Evolutionary conservation across 2,113 vertebrate species (phyloP), one percentile per base, ranked within the genome.

Genomic region (Myotis yumanensis): DNA sequence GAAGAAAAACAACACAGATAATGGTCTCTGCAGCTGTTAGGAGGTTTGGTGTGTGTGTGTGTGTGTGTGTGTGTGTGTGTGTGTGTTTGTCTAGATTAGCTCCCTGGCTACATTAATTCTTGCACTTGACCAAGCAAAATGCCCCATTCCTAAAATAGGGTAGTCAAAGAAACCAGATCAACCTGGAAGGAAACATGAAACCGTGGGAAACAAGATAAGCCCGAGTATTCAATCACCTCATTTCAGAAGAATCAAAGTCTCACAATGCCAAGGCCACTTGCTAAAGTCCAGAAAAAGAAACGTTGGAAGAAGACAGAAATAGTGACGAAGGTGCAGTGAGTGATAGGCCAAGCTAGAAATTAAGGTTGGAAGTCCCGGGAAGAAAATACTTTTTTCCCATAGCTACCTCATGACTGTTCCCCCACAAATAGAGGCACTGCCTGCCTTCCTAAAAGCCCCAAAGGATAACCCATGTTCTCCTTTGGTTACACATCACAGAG

Each of bases 1-100:
- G 57, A 90, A 77, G 72, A 85, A 97, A 97, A 96, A 90, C 73
- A 95, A 86, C 59, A 57, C 32, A 88, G 89, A 96, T 96, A 95
- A 95, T 75, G 51, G 84, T 92, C 81, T 95, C 88, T 86, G 95
- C 88, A 87, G 87, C 77, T 90, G 84, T 92, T 71, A 15, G 17
- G 68, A 93, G 43, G 71, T 86, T 79, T 92, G 28, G 40, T 20
- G 68, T 20, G n/a, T 35, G 32, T 73, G 71, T 35, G n/a, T 69
- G 66, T 69, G 71, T 73, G 72, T 46, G 71, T 71, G 35, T 71
- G 68, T 71, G 69, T 71, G 69, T 71, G 35, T 40, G 69, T 72
- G 69, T 71, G 71, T 72, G 25, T 18, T 16, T 12, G 59, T 90
- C 5, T 59, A 51, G 10, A 52, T 91, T 90, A 93, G 25, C 84